Conservation (phyloP, 2,797 vertebrate species). For the Tangara arthus region DNA sequence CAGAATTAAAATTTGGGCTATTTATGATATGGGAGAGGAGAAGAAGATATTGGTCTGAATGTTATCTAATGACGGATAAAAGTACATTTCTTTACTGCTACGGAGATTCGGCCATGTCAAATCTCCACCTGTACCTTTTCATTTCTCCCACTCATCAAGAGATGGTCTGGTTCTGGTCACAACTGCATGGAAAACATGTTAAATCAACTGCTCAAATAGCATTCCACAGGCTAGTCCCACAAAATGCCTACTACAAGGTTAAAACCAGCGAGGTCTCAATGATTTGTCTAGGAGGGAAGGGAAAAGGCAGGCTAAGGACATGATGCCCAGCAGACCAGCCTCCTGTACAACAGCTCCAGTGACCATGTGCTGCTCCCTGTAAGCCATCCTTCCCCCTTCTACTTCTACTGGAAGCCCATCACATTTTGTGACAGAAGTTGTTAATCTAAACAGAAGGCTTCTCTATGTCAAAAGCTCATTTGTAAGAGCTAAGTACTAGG, state of each 20-base stretch:
- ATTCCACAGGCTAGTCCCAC: not conserved
- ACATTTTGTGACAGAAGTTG: not conserved
- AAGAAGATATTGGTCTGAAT: not conserved
- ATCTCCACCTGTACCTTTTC: not conserved
- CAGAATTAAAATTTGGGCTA: not conserved
- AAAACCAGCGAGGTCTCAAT: not conserved
- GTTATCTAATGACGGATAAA: not conserved
- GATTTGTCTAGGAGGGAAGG: not conserved
- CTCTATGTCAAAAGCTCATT: not conserved
- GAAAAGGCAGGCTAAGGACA: not conserved
- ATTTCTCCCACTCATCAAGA: not conserved
- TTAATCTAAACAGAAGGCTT: not conserved
- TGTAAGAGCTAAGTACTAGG: not conserved
- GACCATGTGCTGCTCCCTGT: accelerated
- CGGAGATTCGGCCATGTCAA: not conserved
- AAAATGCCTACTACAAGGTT: not conserved
- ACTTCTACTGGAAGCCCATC: not conserved
- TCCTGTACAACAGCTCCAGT: not conserved
- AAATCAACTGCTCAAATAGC: not conserved
- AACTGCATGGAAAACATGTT: not conserved
- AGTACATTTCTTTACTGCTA: not conserved
- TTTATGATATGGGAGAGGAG: not conserved
- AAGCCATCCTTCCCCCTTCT: not conserved
- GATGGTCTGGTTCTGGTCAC: not conserved
- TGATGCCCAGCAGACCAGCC: not conserved